Base-by-base conservation (phyloP, 1,140 invertebrate genomes). In the Diploscapter pachys region DNA sequence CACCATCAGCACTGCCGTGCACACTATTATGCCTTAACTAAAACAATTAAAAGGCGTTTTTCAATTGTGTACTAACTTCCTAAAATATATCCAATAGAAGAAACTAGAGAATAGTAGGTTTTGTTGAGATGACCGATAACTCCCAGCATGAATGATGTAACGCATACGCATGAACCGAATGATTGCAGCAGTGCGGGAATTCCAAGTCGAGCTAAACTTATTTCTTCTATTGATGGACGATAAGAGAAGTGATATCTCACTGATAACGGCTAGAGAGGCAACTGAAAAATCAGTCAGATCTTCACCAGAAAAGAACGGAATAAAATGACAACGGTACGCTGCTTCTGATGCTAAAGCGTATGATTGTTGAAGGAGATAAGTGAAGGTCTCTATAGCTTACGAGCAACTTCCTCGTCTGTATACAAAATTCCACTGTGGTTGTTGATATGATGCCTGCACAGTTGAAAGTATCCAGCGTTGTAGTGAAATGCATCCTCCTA, bases 401-500 rank as follows among this genome's bases (percentile, higher is more conserved):
- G 11, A 9, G 66, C 53, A 6, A 68, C 52, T 48, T 68, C 66
- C 9, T 51, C 52, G 53, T 68, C 66, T 65, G 72, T 69, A 69
- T 62, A 78, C 65, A 11, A 66, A 69, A 55, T 49, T 62, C 52
- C 61, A 59, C 48, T 77, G 64, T 75, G 54, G n/a, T 80, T 80
- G 11, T 62, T 70, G n/a, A 63, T 54, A 77, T 63, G 75, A 13
- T 76, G 63, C 31, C 79, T 66, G 62, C 79, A 80, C 9, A 80
- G 69, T 80, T 80, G 57, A 66, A 80, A 80, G 63, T 80, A 80
- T 4, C 79, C 79, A 48, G 79, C 75, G 56, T 80, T 75, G 65
- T 78, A 80, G 48, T 78, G 56, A 63, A 80, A 80, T 66, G 72
- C 71, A 9, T 52, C 53, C 51, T 68, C 66, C 66, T 68, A 54